Evolutionary conservation across 2,797 vertebrate species (phyloP).

Genomic region (Tympanoctomys barrerae): DNA sequence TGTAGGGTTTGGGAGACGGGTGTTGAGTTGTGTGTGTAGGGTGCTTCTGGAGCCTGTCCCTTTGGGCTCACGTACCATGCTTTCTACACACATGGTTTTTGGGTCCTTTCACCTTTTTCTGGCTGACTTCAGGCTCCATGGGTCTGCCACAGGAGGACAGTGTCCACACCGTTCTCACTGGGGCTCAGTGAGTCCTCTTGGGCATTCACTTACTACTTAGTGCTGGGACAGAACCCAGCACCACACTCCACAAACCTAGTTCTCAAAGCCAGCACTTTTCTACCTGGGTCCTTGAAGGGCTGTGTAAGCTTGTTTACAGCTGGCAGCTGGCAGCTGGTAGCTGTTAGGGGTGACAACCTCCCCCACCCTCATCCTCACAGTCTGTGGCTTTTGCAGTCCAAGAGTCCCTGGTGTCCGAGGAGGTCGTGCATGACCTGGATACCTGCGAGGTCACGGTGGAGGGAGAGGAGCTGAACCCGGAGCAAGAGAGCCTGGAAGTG

Average conservation of each 20-base stretch:
- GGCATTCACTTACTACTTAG: background rate
- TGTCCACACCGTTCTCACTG: accelerated
- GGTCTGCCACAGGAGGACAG: background rate
- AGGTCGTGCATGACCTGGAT: constrained; percentile 99
- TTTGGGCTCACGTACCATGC: accelerated
- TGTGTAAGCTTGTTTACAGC: background rate
- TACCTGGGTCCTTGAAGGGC: accelerated
- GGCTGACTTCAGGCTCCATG: background rate
- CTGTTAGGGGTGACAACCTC: accelerated
- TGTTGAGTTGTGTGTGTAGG: background rate
- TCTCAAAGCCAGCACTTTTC: background rate
- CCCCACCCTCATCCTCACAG: accelerated
- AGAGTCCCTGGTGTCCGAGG: constrained; percentile 98
- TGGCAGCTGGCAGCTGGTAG: accelerated
- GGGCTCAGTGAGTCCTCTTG: background rate
- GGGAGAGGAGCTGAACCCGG: constrained; percentile 95
- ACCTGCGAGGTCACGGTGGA: constrained; percentile 95
- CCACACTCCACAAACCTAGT: background rate
- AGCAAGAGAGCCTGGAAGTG: constrained; percentile 96
- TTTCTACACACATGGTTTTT: background rate
- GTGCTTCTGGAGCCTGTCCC: background rate
- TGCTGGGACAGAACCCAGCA: background rate
- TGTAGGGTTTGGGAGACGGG: background rate
- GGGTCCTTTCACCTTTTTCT: no score
- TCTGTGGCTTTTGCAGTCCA: constrained; percentile 90